These are phyloP conservation scores for Noctua fimbriata DNA, from an alignment of 2,888 invertebrate species.

Conservation along the genomic window DNA sequence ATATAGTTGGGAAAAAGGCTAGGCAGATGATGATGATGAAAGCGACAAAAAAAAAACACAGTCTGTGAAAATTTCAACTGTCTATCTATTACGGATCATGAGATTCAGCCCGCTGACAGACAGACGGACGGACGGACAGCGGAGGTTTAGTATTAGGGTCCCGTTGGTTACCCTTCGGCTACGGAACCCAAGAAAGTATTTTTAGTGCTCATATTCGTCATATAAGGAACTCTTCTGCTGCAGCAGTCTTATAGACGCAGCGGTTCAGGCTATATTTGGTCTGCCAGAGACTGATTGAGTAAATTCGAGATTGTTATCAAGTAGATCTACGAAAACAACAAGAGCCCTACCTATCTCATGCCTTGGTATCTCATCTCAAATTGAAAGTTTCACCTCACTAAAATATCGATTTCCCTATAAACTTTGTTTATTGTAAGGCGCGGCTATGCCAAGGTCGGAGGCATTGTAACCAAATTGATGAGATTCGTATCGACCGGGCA, in stretches of 20 bases:
- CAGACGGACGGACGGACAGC: no score
- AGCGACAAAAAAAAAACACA: no score
- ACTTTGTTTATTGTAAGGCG: conserved; percentile 56
- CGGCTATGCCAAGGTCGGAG: conserved; percentile 65
- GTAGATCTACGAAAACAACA: not conserved
- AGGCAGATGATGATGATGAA: no score
- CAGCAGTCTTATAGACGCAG: no score
- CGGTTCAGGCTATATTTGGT: not conserved
- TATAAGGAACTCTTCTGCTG: not conserved
- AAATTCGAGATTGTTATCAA: not conserved
- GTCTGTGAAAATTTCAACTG: no score
- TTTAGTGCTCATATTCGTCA: not conserved
- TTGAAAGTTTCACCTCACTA: conserved; percentile 38
- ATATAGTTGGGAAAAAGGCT: no score
- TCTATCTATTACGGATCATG: no score
- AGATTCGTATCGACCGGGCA: conserved; percentile 55
- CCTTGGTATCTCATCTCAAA: conserved; percentile 9
- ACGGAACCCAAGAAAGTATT: not conserved
- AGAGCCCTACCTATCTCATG: not conserved
- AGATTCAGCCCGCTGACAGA: no score
- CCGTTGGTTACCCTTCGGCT: no score
- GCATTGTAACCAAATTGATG: conserved; percentile 62
- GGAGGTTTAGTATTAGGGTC: no score
- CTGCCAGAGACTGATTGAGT: not conserved
- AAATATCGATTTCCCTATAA: conserved; percentile 53